These are phyloP conservation scores for Mugil cephalus DNA, from an alignment of 2,113 vertebrate species.

Conservation along the genomic window DNA sequence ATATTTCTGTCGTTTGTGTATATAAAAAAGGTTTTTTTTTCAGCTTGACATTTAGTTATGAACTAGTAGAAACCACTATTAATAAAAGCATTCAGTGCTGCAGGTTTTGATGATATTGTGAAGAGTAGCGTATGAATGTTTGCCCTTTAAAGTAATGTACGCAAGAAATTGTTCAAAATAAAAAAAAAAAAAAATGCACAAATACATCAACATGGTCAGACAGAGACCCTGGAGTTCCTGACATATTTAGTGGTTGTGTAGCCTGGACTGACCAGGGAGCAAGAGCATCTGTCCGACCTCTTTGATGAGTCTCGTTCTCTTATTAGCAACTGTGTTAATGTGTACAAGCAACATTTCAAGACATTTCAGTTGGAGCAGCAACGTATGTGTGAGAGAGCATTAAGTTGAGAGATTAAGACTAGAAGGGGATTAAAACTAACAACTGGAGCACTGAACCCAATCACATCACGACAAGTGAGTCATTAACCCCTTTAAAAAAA, in stretches of 20 bases:
- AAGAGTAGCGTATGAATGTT: not conserved
- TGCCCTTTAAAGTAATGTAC: not conserved
- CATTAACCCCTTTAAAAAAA: constrained; percentile 58
- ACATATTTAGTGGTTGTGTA: not conserved
- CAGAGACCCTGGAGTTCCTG: not conserved
- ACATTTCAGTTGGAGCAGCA: constrained; percentile 1
- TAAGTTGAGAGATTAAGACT: constrained; percentile 63
- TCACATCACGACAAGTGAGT: constrained; percentile 55
- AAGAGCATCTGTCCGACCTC: constrained; percentile 18
- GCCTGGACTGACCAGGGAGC: not conserved
- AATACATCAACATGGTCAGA: not conserved
- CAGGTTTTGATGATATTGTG: not conserved
- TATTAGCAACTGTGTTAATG: constrained; percentile 33
- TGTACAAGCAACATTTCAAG: constrained; percentile 30
- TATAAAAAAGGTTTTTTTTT: not conserved
- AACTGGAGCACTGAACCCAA: constrained; percentile 64
- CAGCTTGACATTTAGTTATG: not conserved
- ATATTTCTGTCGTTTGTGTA: no score
- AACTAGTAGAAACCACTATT: not conserved
- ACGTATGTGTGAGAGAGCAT: constrained; percentile 24
- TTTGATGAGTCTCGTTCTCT: not conserved
- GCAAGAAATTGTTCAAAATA: not conserved
- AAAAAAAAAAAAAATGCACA: constrained; percentile 8
- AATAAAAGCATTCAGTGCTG: not conserved
- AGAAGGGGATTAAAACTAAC: constrained; percentile 65